Percentiles rank a stretch among this genome's conserved stretches.
These are phyloP conservation scores for Sinocyclocheilus grahami DNA, from an alignment of 2,113 vertebrate species.

Conservation along the genomic window DNA sequence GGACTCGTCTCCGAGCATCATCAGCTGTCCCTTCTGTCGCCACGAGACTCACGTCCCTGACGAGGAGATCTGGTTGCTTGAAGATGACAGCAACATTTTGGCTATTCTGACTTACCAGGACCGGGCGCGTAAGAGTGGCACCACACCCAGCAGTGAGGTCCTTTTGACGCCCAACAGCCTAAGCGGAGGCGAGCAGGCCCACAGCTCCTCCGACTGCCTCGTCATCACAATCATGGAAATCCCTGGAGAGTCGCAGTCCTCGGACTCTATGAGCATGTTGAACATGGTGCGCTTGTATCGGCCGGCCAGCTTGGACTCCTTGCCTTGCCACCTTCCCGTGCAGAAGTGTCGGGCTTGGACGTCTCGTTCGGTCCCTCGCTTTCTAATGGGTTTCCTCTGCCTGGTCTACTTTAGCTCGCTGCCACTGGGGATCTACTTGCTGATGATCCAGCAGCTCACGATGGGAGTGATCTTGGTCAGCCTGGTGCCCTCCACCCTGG, in stretches of 20 bases:
- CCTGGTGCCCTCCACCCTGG: slow-evolving; percentile 85
- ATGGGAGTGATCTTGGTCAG: slow-evolving; percentile 83
- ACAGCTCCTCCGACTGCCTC: slow-evolving; percentile 80
- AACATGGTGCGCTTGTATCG: slow-evolving; percentile 81
- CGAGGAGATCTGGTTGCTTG: slow-evolving; percentile 79
- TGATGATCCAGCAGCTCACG: slow-evolving; percentile 83
- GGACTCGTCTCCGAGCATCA: slow-evolving; percentile 68
- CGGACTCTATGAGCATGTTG: slow-evolving; percentile 76
- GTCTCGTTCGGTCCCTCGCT: slow-evolving; percentile 75
- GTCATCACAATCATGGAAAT: slow-evolving; percentile 89
- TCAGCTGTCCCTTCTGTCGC: slow-evolving; percentile 89
- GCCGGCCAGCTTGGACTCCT: slow-evolving; percentile 73
- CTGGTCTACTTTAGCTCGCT: slow-evolving; percentile 88
- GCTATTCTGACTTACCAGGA: slow-evolving; percentile 75
- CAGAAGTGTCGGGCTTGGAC: slow-evolving; percentile 79
- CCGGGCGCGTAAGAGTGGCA: slow-evolving; percentile 57
- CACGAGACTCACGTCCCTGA: slow-evolving; percentile 77
- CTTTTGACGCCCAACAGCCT: slow-evolving; percentile 80
- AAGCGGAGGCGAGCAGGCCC: slow-evolving; percentile 60
- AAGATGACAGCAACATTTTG: slow-evolving; percentile 79
- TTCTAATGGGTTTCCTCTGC: slow-evolving; percentile 82
- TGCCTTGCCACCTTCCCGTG: slow-evolving; percentile 74
- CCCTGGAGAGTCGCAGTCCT: slow-evolving; percentile 73
- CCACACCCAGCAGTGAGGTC: slow-evolving; percentile 70
- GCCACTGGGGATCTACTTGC: slow-evolving; percentile 87